Base-by-base conservation (phyloP, 2,113 vertebrate species). In the Gallinago undulata region DNA sequence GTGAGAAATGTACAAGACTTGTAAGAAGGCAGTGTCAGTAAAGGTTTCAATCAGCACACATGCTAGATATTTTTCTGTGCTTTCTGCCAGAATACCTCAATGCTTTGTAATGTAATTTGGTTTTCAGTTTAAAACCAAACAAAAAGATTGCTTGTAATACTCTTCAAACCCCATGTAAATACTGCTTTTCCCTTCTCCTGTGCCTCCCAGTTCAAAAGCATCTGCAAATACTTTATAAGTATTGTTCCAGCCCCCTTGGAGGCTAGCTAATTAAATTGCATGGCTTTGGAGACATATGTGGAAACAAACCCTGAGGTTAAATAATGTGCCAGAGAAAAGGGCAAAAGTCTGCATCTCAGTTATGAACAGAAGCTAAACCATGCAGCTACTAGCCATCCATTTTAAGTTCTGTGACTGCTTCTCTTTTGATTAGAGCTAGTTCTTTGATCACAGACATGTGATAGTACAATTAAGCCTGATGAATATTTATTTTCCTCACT, bases 91-190 rank as follows among this genome's bases (percentile, higher is more conserved):
- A 84, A 72, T 37, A 92, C 8, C 59, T 88, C 43, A 88, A 55
- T 84, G 12, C 37, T 93, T 77, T 72, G 78, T 53, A 88, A 21
- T 28, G 19, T 66, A 55, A 59, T 90, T 69, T 73, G 85, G 35
- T 79, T 92, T 95, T 69, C 47, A 51, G 55, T 88, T 94, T 69
- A 86, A 95, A 95, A 37, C 57, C 18, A 85, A 93, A 74, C 39
- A 80, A 55, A 66, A 92, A 83, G n/a, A 30, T 74, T 66, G 35
- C 68, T 91, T 80, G 55, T 37, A 92, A 62, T 89, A 77, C 72
- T 55, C 39, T 82, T 91, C 73, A 93, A 90, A 90, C 47, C n/a
- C n/a, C 75, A 23, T 60, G 16, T 72, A 91, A 91, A 82, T 85
- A 74, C 76, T 89, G 31, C 59, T 80, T 89, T 80, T 56, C 43